Conservation (phyloP, 2,113 vertebrate species). For the Cyanocitta stelleri region DNA sequence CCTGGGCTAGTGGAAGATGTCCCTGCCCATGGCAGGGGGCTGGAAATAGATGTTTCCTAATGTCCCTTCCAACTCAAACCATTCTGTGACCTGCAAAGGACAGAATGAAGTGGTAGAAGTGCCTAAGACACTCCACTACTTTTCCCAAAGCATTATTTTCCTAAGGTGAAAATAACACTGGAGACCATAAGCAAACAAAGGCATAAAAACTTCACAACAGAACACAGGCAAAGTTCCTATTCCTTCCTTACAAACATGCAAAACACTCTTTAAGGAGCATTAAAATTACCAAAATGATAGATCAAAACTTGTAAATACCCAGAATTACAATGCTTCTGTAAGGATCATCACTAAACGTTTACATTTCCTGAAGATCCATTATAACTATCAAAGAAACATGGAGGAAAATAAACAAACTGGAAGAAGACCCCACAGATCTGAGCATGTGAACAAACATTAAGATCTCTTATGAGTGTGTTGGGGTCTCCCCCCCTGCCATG, state of each 20-base stretch:
- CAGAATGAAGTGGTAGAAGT: neutral
- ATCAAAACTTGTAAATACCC: neutral
- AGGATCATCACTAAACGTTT: neutral
- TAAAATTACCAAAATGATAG: neutral
- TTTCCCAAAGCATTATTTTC: neutral
- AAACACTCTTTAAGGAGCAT: neutral
- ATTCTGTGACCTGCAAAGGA: neutral
- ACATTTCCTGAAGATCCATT: neutral
- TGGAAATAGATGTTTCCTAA: neutral
- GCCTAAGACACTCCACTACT: neutral
- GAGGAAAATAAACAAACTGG: rapidly evolving
- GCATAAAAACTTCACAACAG: neutral
- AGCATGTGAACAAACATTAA: neutral
- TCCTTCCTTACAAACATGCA: neutral
- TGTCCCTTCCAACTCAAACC: neutral
- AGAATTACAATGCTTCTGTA: neutral
- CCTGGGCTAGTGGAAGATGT: neutral
- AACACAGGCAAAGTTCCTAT: neutral
- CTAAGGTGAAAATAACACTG: neutral
- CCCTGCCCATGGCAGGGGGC: neutral
- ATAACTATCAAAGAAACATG: rapidly evolving
- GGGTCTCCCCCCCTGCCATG: too few relatives aligned
- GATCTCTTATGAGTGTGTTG: neutral
- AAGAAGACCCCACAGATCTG: neutral
- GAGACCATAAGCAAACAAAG: neutral